phyloP scores from a whole-genome alignment of 2,797 vertebrate genomes.

The Alosa sapidissima region DNA sequence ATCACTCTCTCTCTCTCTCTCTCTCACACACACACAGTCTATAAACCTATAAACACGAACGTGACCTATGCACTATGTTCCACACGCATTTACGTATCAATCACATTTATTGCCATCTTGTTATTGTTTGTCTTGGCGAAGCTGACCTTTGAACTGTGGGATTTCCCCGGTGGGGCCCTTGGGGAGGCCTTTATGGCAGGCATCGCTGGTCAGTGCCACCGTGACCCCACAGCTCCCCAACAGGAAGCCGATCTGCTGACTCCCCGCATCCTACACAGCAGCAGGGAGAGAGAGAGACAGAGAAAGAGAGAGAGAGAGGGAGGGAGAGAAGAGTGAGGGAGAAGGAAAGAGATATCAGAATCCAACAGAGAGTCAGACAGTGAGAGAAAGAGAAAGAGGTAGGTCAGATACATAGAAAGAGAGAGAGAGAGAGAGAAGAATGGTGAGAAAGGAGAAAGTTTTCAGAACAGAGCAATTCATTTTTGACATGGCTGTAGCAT shows the following conservation, averaged over 20 bases:
- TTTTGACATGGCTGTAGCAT: neutral
- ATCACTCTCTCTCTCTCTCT: neutral
- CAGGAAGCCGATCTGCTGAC: constrained; percentile 98
- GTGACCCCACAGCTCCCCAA: constrained; percentile 98
- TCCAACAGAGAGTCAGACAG: neutral
- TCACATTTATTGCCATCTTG: neutral
- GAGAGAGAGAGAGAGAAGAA: neutral
- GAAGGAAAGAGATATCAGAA: neutral
- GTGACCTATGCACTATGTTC: neutral
- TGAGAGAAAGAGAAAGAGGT: neutral
- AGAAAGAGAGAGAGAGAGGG: constrained; percentile 14
- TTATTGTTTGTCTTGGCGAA: constrained; percentile 7
- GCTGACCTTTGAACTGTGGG: constrained; percentile 95
- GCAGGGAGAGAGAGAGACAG: neutral
- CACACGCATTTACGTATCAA: neutral
- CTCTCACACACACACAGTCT: constrained; percentile 39
- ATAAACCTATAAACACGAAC: neutral
- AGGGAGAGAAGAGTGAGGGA: neutral
- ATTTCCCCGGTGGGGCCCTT: constrained; percentile 98
- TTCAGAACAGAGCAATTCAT: neutral
- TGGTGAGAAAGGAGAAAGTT: neutral
- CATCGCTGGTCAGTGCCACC: constrained; percentile 96
- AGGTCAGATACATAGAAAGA: neutral
- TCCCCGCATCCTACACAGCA: constrained; percentile 87
- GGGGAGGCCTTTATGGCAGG: constrained; percentile 97